Evolutionary conservation across 2,888 invertebrate genomes (phyloP).

Genomic region (Ditylenchus weischeri): DNA sequence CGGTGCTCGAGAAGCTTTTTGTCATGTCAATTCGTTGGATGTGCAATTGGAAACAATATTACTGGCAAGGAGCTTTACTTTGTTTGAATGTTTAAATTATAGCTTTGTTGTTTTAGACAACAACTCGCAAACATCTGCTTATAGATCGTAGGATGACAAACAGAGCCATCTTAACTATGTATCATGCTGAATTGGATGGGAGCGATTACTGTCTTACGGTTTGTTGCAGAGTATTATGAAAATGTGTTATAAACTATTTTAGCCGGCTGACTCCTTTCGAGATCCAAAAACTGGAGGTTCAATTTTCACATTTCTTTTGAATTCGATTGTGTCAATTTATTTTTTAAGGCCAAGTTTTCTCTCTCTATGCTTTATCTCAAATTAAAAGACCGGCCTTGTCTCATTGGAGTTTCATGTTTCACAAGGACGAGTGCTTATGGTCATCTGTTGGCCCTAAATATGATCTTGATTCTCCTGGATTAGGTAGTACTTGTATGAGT

Average conservation of each 20-base stretch:
- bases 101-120: neutral
- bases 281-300: slow-evolving; percentile 19
- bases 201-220: slow-evolving; percentile 29
- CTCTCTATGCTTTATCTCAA: slow-evolving; percentile 24
- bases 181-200: slow-evolving; percentile 26
- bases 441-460: slow-evolving; percentile 27
- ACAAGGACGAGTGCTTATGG: slow-evolving; percentile 25
- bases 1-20: slow-evolving; percentile 11
- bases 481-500: neutral
- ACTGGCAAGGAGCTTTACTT: neutral
- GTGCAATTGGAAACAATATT: slow-evolving; percentile 18
- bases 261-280: slow-evolving; percentile 23
- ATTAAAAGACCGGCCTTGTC: slow-evolving; percentile 18
- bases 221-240: neutral
- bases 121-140: slow-evolving; percentile 14
- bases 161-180: slow-evolving; percentile 18
- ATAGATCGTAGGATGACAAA: slow-evolving; percentile 27
- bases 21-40: slow-evolving; percentile 17
- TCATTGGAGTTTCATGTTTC: slow-evolving; percentile 25
- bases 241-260: slow-evolving; percentile 16
- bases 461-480: slow-evolving; percentile 14
- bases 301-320: too few relatives aligned
- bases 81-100: neutral
- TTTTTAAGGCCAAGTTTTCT: slow-evolving; percentile 13
- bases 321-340: too few relatives aligned